phyloP scores from a whole-genome alignment of 2,113 vertebrate genomes.

The Zonotrichia leucophrys region DNA sequence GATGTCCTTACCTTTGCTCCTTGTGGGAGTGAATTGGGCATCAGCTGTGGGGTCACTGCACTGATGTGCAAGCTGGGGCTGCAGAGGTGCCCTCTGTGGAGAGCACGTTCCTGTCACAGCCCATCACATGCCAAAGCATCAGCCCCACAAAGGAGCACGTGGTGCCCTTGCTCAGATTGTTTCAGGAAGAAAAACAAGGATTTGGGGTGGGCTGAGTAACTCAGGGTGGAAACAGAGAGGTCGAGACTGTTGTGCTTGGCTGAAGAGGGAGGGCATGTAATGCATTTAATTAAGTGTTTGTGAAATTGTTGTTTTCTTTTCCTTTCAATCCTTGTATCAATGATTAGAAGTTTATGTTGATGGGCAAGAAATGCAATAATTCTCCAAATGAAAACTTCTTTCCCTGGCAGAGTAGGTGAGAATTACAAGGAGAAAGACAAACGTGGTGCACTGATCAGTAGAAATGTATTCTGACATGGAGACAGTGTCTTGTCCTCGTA shows the following conservation, averaged over 20 bases:
- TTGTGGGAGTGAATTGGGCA: neutral
- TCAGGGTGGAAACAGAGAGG: neutral
- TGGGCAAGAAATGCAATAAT: neutral
- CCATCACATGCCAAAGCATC: neutral
- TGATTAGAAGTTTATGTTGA: neutral
- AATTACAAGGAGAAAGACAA: neutral
- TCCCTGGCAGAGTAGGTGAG: neutral
- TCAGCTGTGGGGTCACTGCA: neutral
- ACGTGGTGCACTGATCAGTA: neutral
- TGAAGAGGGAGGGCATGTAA: accelerated
- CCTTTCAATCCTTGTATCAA: neutral
- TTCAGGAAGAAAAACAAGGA: neutral
- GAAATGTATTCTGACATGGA: neutral
- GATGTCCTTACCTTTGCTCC: neutral
- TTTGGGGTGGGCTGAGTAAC: neutral
- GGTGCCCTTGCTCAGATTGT: neutral
- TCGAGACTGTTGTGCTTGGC: neutral
- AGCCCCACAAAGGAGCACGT: neutral
- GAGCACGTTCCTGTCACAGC: neutral
- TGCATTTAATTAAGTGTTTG: neutral
- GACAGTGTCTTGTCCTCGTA: neutral
- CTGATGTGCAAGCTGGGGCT: neutral
- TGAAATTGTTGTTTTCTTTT: neutral
- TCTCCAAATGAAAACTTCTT: neutral
- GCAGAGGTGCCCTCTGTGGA: neutral